Conservation (phyloP, 1,140 invertebrate genomes). For the Adelges cooleyi region DNA sequence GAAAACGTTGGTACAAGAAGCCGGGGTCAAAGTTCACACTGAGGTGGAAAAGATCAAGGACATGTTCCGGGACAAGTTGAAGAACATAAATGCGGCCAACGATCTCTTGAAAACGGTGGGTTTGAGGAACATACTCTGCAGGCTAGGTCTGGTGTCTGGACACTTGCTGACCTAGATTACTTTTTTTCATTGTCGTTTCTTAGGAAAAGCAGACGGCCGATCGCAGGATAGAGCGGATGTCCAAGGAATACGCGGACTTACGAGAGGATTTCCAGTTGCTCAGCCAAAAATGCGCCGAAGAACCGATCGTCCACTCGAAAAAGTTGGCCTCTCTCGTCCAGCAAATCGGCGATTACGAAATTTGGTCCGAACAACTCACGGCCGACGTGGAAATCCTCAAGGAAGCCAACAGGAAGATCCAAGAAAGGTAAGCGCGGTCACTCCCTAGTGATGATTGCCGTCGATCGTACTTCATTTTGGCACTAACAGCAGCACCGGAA, state of each 20-base stretch:
- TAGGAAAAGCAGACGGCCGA: background rate
- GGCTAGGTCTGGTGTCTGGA: too few species aligned
- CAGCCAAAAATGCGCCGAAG: background rate
- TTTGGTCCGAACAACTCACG: background rate
- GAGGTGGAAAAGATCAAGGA: background rate
- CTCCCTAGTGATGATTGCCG: too few species aligned
- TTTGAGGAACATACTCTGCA: too few species aligned
- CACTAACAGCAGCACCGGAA: too few species aligned
- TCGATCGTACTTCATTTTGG: too few species aligned
- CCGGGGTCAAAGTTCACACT: background rate
- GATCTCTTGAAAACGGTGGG: background rate
- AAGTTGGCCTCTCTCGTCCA: background rate
- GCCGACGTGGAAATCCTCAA: background rate
- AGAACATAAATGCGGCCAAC: background rate
- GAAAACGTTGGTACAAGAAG: background rate
- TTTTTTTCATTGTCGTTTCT: background rate
- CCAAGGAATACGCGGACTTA: background rate
- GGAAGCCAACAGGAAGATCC: background rate
- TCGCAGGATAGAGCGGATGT: background rate
- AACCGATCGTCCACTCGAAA: background rate
- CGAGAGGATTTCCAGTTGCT: background rate
- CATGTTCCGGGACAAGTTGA: background rate
- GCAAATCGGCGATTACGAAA: background rate
- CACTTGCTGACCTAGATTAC: too few species aligned
- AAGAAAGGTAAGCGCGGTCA: conserved; percentile 3